Conservation (phyloP, 2,113 vertebrate species). For the human region DNA sequence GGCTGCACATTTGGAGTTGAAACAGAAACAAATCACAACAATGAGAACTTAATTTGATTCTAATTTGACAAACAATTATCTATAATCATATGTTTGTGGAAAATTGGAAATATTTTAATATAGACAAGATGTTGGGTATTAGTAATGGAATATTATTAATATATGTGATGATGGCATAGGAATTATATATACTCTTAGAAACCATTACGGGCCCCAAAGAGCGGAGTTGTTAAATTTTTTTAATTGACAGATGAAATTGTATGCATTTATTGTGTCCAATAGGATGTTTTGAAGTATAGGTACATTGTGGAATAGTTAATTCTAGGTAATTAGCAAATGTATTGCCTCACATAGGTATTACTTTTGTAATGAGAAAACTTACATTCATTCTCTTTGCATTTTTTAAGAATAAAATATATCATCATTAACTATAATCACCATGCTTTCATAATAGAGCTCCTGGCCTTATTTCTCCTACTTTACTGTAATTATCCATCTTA, state of each 20-base stretch:
- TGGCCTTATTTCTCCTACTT: neutral
- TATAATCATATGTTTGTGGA: neutral
- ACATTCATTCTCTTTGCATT: neutral
- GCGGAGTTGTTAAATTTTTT: neutral
- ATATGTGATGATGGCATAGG: neutral
- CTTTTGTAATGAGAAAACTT: neutral
- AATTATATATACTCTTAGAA: neutral
- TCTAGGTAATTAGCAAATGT: neutral
- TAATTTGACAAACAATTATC: neutral
- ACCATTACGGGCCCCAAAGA: neutral
- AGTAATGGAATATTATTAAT: neutral
- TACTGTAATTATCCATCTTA: neutral
- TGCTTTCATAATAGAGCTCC: neutral
- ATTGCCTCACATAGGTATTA: neutral
- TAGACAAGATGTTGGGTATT: neutral
- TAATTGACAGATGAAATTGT: neutral
- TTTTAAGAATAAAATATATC: neutral
- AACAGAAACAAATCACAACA: neutral
- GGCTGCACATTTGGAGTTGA: neutral
- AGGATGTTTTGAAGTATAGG: neutral
- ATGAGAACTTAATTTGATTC: neutral
- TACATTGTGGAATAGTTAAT: neutral
- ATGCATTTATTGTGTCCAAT: neutral
- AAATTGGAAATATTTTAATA: neutral
- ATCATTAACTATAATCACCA: neutral